Conservation (phyloP, 2,888 invertebrate genomes). For the Calephelis perditalis region DNA sequence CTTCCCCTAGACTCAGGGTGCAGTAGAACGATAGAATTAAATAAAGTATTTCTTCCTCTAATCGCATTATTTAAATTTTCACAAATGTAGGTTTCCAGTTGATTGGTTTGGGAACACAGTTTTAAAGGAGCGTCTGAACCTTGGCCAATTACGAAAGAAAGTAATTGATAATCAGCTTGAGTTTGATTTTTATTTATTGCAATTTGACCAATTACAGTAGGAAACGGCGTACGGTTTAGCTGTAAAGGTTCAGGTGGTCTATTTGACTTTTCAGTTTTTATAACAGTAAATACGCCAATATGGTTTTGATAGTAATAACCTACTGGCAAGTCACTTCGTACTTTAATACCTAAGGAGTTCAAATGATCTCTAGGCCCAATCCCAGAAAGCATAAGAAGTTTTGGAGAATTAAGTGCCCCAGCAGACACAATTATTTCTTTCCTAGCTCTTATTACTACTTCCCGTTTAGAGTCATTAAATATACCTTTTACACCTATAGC, state of each 20-base stretch:
- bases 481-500: constrained; percentile 37
- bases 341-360: constrained; percentile 33
- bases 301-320: constrained; percentile 44
- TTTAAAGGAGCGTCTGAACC: no score
- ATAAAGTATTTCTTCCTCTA: constrained; percentile 28
- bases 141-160: no score
- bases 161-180: constrained; percentile 33
- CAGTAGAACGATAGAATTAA: constrained; percentile 28
- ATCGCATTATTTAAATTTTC: constrained; percentile 29
- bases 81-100: constrained; percentile 27
- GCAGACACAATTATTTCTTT: constrained; percentile 37
- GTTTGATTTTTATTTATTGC: constrained; percentile 29
- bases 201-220: constrained; percentile 30
- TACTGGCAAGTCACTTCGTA: constrained; percentile 40
- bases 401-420: no score
- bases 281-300: constrained; percentile 21
- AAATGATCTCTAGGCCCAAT: constrained; percentile 29
- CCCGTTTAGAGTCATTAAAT: constrained; percentile 23
- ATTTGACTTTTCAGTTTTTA: constrained; percentile 25
- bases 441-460: constrained; percentile 32
- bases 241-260: constrained; percentile 16
- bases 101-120: not conserved
- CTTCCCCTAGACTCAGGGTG: constrained; percentile 38
- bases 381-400: no score
- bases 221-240: constrained; percentile 20